Evolutionary conservation across 2,113 vertebrate genomes (phyloP).

Genomic region (Lynx canadensis): DNA sequence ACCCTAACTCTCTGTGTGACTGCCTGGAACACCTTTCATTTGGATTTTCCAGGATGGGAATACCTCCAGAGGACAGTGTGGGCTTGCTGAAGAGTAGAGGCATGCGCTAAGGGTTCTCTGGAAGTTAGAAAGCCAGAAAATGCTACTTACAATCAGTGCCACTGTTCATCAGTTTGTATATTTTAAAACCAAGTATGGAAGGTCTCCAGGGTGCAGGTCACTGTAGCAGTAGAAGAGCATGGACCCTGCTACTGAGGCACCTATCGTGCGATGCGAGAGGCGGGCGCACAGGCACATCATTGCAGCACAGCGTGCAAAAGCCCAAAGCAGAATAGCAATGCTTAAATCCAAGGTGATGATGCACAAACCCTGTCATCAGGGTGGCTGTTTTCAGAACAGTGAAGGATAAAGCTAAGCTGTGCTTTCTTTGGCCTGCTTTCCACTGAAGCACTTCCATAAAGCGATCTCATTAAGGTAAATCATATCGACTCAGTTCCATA

Average conservation of each 20-base stretch:
- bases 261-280: fast-evolving
- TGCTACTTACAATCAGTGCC: neutral
- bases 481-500: neutral
- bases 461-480: neutral
- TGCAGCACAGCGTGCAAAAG: neutral
- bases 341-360: neutral
- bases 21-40: neutral
- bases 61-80: neutral
- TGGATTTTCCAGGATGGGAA: neutral
- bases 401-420: neutral
- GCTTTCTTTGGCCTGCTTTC: neutral
- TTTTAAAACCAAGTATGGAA: neutral
- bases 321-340: neutral
- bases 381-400: neutral
- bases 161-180: neutral
- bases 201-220: fast-evolving
- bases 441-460: neutral
- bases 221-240: fast-evolving
- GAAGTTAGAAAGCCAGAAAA: neutral
- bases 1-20: slow-evolving; percentile 14
- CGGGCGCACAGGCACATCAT: fast-evolving
- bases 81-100: neutral
- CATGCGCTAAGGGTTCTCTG: neutral
- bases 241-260: too few relatives aligned
- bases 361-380: neutral